Base-by-base conservation (phyloP, 2,797 vertebrate genomes). In the Centropyge bicolor region DNA sequence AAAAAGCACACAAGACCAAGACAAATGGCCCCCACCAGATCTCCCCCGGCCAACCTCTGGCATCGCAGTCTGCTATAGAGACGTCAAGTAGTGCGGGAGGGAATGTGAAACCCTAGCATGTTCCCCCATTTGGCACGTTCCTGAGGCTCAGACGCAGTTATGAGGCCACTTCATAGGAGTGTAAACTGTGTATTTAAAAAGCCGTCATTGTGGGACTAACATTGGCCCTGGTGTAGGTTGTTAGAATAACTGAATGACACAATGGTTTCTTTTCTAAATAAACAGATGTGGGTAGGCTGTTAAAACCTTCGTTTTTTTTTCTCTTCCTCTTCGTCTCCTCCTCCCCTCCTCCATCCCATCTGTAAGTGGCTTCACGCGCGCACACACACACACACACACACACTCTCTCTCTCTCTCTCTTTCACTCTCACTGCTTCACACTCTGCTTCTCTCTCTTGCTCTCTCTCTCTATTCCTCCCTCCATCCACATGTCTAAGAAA, bases 181-280 rank as follows among this genome's bases (percentile, higher is more conserved):
- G 90, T 91, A 94, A 95, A 91, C 95, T 95, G 92, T 94, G 92
- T 91, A 92, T 96, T 96, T 95, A 90, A 96, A 95, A 96, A 95
- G 94, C 90, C 93, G 92, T 95, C 91, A 83, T 88, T 94, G 93
- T 55, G 57, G 93, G 95, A 92, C 91, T 93, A 92, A 92, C 90
- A 93, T 92, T 92, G 93, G 93, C 95, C 93, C 92, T 83, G 89
- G 89, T 84, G 89, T 89, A 94, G 90, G 91, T 94, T 52, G 64
- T 95, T 96, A 95, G 95, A 96, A 96, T 95, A 97, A 96, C 95
- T 86, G 90, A 94, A 94, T 95, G 94, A 96, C 94, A 96, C 95
- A 96, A 96, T 95, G 94, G 90, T 94, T 97, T 96, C 96, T 96
- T 97, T 94, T 97, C 94, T 96, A 96, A 97, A 96, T 95, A 97